These are phyloP conservation scores for Caenorhabditis sp. DNA, from an alignment of 2,888 invertebrate species.

Conservation along the genomic window DNA sequence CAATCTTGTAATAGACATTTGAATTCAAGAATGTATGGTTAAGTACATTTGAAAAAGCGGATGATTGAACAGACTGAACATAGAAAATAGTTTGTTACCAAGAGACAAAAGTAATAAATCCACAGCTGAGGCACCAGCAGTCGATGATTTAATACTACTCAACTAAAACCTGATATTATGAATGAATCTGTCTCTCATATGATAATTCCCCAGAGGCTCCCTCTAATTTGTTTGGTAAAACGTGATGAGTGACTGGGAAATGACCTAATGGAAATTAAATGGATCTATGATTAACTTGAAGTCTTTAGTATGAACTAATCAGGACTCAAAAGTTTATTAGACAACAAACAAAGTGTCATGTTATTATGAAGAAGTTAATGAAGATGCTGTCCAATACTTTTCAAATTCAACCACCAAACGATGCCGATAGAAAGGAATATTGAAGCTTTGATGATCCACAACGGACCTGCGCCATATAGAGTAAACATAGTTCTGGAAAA, in stretches of 20 bases:
- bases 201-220: not conserved
- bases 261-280: not conserved
- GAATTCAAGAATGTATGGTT: no score
- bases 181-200: not conserved
- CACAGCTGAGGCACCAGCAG: not conserved
- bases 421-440: constrained; percentile 19
- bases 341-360: not conserved
- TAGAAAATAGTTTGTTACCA: no score
- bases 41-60: no score
- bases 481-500: constrained; percentile 57
- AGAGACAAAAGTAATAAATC: not conserved
- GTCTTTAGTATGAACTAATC: not conserved
- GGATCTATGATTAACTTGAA: not conserved
- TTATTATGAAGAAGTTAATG: not conserved
- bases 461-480: constrained; percentile 34
- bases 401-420: constrained; percentile 29
- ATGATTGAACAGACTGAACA: no score
- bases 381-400: constrained; percentile 12
- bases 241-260: not conserved
- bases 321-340: not conserved
- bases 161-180: no score
- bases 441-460: constrained; percentile 45
- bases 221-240: not conserved
- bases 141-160: no score
- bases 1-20: no score